Conservation (phyloP, 2,113 vertebrate genomes). For the Suricata suricatta region DNA sequence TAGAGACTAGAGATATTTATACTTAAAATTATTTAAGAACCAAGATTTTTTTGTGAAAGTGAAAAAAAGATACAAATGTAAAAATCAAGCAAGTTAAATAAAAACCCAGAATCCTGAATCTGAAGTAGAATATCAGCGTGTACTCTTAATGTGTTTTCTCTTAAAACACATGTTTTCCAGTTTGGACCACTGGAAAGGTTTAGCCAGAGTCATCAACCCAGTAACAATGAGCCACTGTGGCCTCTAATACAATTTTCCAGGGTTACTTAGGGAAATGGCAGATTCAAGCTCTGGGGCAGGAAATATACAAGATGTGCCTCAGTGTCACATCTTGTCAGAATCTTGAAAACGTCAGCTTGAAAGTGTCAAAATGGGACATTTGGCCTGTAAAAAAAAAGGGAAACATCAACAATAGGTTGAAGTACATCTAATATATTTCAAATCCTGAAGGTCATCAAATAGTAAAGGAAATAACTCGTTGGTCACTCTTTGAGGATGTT, state of each 20-base stretch:
- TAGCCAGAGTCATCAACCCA: not conserved
- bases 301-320: not conserved
- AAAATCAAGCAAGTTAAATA: not conserved
- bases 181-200: not conserved
- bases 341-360: not conserved
- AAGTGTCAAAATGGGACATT: not conserved
- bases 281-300: not conserved
- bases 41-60: not conserved
- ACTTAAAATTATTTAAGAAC: slow-evolving; percentile 36
- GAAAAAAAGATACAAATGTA: not conserved
- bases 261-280: not conserved
- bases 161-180: not conserved
- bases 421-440: not conserved
- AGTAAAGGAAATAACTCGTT: not conserved
- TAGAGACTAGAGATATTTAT: not conserved
- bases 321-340: not conserved
- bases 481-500: not conserved
- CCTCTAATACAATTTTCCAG: not conserved
- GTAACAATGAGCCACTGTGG: not conserved
- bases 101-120: slow-evolving; percentile 13
- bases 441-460: not conserved
- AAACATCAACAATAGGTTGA: not conserved
- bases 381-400: not conserved
- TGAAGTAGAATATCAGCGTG: not conserved
- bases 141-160: not conserved